These are phyloP conservation scores for Stenolophus ochropezus DNA, from an alignment of 2,888 invertebrate genomes.

Conservation along the genomic window DNA sequence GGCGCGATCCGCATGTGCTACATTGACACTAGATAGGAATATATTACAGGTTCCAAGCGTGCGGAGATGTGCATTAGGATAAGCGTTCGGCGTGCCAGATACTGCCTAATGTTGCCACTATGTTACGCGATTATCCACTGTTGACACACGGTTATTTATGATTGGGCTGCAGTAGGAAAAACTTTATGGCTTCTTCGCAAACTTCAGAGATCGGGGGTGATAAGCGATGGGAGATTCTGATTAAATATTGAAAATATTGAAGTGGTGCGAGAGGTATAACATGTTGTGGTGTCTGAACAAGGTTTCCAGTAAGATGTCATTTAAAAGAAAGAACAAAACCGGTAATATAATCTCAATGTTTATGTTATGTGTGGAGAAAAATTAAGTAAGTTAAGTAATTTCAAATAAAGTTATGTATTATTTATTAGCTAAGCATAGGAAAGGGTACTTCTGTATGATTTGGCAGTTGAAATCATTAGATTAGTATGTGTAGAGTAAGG, in stretches of 20 bases:
- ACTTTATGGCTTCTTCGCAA: neutral
- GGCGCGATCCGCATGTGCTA: neutral
- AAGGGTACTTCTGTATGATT: no score
- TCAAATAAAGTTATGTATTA: no score
- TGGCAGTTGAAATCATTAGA: no score
- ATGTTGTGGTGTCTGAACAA: no score
- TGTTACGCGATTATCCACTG: constrained; percentile 3
- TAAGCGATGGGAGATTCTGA: neutral
- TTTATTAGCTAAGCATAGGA: no score
- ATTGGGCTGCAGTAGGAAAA: neutral
- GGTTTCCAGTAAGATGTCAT: no score
- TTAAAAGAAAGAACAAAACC: no score
- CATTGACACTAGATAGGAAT: constrained; percentile 18
- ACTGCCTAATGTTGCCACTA: neutral
- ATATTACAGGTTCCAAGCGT: neutral
- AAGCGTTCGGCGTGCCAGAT: neutral
- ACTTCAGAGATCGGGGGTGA: neutral
- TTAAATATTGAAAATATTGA: neutral
- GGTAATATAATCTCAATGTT: no score
- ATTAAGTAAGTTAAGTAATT: no score
- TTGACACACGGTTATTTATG: constrained; percentile 8
- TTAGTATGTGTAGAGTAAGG: no score
- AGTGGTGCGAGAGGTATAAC: neutral
- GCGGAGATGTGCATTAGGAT: constrained; percentile 1
- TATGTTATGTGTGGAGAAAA: no score